These are phyloP conservation scores for Suncus etruscus DNA, from an alignment of 2,113 vertebrate genomes.

Conservation along the genomic window DNA sequence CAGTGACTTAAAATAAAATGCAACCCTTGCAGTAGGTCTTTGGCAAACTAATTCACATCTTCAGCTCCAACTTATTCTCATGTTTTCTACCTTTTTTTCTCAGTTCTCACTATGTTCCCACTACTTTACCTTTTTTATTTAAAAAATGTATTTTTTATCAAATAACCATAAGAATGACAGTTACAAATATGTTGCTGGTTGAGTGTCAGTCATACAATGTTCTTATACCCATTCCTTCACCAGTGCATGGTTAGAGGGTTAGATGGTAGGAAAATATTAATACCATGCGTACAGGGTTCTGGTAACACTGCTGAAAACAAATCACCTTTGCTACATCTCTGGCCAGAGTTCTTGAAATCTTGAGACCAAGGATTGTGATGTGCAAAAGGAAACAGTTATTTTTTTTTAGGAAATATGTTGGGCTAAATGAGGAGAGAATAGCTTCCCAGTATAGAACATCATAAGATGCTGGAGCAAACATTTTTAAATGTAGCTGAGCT, in stretches of 20 bases:
- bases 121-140: not conserved
- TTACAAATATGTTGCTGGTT: too few relatives aligned
- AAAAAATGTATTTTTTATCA: too few relatives aligned
- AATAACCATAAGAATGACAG: too few relatives aligned
- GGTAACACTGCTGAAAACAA: conserved; percentile 9
- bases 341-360: conserved; percentile 26
- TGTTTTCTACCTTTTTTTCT: not conserved
- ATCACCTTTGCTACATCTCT: conserved; percentile 31
- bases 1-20: conserved; percentile 3
- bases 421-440: conserved; percentile 9
- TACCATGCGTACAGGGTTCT: not conserved
- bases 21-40: not conserved
- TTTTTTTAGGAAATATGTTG: conserved; percentile 18
- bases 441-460: not conserved
- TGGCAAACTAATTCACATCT: not conserved
- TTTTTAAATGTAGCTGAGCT: not conserved
- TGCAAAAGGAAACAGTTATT: not conserved
- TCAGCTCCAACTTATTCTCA: not conserved
- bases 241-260: not conserved
- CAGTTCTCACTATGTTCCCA: not conserved
- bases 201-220: too few relatives aligned
- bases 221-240: too few relatives aligned
- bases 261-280: not conserved
- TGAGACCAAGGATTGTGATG: not conserved
- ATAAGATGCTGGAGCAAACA: not conserved